Evolutionary conservation across 2,888 invertebrate genomes (phyloP).

Genomic region (Troides aeacus): DNA sequence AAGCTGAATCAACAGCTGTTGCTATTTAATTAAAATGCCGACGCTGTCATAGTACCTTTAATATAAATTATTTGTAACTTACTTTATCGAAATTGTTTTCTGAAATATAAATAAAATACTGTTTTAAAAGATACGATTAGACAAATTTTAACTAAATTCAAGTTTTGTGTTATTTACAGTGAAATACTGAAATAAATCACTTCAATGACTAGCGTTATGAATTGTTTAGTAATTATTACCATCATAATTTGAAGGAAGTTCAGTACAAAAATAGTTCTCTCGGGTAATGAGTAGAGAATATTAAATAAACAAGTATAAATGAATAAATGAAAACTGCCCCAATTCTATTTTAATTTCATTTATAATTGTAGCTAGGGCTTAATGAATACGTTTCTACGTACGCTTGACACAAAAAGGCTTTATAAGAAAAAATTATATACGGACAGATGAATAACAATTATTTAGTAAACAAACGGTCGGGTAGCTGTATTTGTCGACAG

Average conservation of each 20-base stretch:
- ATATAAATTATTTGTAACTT: conserved; percentile 16
- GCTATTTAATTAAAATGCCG: conserved; percentile 77
- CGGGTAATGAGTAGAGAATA: not conserved
- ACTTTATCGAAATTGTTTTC: conserved; percentile 8
- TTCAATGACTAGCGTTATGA: not conserved
- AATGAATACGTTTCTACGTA: no score
- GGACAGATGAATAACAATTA: not conserved
- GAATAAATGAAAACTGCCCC: no score
- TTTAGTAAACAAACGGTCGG: conserved; percentile 1
- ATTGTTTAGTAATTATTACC: not conserved
- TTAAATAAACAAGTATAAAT: not conserved
- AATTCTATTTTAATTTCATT: no score
- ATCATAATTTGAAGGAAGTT: not conserved
- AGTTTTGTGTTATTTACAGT: not conserved
- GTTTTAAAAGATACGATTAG: not conserved
- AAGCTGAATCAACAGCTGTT: conserved; percentile 55
- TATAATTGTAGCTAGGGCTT: no score
- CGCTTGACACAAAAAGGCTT: no score
- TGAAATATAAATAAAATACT: not conserved
- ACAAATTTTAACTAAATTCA: not conserved
- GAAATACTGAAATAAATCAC: not conserved
- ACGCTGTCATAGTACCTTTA: conserved; percentile 64
- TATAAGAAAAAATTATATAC: no score
- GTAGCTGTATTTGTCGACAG: conserved; percentile 13
- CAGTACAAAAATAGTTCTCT: not conserved